These are phyloP conservation scores for Eucera pruinosa DNA, from an alignment of 2,888 invertebrate genomes.

Conservation along the genomic window DNA sequence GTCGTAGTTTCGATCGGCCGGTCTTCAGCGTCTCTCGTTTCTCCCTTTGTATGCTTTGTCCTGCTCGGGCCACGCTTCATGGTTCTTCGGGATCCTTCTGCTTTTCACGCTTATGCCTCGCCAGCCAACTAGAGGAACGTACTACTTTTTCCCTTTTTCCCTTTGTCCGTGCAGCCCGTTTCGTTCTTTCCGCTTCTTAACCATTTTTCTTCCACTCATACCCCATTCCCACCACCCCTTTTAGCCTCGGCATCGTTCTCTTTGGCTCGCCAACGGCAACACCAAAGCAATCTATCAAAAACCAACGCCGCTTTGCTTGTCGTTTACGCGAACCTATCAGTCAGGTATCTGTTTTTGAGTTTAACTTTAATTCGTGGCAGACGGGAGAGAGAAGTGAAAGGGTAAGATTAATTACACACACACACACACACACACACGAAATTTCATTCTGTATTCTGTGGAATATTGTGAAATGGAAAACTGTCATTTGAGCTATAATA, in stretches of 20 bases:
- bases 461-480: too few relatives aligned
- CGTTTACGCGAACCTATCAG: not conserved
- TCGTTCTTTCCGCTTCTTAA: slow-evolving; percentile 27
- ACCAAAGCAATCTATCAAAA: slow-evolving; percentile 12
- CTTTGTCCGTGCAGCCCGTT: slow-evolving; percentile 53
- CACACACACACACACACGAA: too few relatives aligned
- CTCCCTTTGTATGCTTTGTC: slow-evolving; percentile 53
- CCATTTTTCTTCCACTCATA: slow-evolving; percentile 38
- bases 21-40: slow-evolving; percentile 10
- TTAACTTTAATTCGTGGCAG: not conserved
- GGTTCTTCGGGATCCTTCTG: slow-evolving; percentile 28
- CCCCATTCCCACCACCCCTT: too few relatives aligned
- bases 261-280: not conserved
- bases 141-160: slow-evolving; percentile 23
- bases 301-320: slow-evolving; percentile 1
- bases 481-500: too few relatives aligned
- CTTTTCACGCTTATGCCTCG: slow-evolving; percentile 48
- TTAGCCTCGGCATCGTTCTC: not conserved
- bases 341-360: not conserved
- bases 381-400: too few relatives aligned
- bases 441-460: too few relatives aligned
- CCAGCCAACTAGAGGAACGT: slow-evolving; percentile 31
- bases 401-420: too few relatives aligned
- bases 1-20: slow-evolving; percentile 27
- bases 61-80: slow-evolving; percentile 18